Evolutionary conservation across 2,113 vertebrate genomes (phyloP).

Genomic region (Callaeas wilsoni): DNA sequence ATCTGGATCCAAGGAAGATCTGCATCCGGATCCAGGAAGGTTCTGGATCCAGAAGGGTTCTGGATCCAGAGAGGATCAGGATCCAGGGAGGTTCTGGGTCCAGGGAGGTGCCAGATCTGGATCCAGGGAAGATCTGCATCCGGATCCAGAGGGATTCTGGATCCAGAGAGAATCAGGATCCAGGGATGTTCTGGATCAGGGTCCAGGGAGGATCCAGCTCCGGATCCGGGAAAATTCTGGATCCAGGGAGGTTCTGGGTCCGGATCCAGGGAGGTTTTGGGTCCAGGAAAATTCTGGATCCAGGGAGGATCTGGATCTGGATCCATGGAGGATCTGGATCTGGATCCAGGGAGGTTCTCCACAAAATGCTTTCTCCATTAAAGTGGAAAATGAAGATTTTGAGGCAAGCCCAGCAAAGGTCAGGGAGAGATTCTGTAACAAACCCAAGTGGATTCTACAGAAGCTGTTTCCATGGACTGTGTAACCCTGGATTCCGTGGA

Average conservation of each 20-base stretch:
- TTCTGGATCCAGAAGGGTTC: no score
- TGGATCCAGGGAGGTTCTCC: neutral
- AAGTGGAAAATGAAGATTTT: neutral
- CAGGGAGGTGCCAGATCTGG: neutral
- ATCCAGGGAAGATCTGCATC: no score
- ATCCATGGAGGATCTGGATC: neutral
- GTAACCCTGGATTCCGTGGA: neutral
- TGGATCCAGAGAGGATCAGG: no score
- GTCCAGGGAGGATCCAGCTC: neutral
- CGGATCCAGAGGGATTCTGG: no score
- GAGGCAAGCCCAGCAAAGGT: neutral
- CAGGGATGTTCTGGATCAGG: neutral
- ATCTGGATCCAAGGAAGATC: neutral
- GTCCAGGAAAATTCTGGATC: no score
- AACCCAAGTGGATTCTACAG: rapidly evolving
- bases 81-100: no score
- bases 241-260: neutral
- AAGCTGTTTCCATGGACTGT: rapidly evolving
- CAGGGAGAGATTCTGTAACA: neutral
- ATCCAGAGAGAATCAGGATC: no score
- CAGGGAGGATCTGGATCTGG: no score
- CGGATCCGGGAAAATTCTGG: no score
- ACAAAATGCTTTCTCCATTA: neutral
- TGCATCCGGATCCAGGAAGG: neutral
- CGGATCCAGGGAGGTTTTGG: neutral